Conservation (phyloP, 2,113 vertebrate species). For the Xenopus borealis region DNA sequence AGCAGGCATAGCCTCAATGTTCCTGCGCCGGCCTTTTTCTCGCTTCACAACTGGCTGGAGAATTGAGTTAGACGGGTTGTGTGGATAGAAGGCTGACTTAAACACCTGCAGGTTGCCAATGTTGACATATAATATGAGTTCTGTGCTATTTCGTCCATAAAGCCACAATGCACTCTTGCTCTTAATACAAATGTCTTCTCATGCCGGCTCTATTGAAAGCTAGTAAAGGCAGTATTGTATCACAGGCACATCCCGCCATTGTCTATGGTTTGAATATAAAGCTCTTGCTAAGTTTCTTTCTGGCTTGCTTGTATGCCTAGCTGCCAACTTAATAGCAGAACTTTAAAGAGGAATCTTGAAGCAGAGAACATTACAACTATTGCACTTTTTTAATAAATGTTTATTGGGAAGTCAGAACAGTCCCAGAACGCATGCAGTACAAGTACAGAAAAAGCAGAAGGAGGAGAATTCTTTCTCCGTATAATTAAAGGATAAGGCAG, state of each 20-base stretch:
- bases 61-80: constrained; percentile 12
- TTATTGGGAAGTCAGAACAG: too few species aligned
- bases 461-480: too few species aligned
- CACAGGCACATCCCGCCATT: too few species aligned
- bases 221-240: too few species aligned
- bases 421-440: too few species aligned
- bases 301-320: background rate
- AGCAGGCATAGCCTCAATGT: background rate
- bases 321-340: background rate
- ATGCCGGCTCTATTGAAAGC: background rate
- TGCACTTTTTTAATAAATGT: too few species aligned
- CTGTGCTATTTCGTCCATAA: background rate
- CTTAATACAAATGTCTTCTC: background rate
- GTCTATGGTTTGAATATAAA: background rate
- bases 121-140: constrained; percentile 1
- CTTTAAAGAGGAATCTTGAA: too few species aligned
- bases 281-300: background rate
- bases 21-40: background rate
- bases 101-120: background rate
- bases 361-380: too few species aligned
- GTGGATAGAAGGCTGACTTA: constrained; percentile 1
- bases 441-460: too few species aligned
- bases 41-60: constrained; percentile 1
- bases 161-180: background rate
- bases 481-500: too few species aligned